These are phyloP conservation scores for Malacosoma neustria DNA, from an alignment of 2,888 invertebrate genomes.

Conservation along the genomic window DNA sequence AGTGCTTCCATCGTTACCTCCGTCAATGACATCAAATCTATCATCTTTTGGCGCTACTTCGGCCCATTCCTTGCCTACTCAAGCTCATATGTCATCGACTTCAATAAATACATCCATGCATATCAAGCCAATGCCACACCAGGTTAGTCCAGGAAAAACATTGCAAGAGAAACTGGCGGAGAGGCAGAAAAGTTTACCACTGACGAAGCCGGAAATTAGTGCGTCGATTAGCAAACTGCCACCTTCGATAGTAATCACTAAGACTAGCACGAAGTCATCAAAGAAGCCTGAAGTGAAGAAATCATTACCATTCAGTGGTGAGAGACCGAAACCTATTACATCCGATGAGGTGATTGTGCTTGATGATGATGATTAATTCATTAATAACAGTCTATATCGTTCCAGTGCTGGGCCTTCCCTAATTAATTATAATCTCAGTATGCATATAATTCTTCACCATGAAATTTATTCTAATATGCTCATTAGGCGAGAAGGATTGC, in stretches of 20 bases:
- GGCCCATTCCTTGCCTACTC: constrained; percentile 26
- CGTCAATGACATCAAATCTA: constrained; percentile 48
- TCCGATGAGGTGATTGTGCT: constrained; percentile 60
- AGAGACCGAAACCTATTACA: constrained; percentile 43
- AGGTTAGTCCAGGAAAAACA: constrained; percentile 76
- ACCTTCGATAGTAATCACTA: constrained; percentile 68
- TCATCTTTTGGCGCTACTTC: constrained; percentile 24
- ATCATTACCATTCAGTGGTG: constrained; percentile 34
- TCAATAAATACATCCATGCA: constrained; percentile 39
- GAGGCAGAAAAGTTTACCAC: constrained; percentile 68
- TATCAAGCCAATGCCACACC: constrained; percentile 49
- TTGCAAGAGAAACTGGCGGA: constrained; percentile 81
- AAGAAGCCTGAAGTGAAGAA: constrained; percentile 52
- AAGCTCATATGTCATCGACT: constrained; percentile 46
- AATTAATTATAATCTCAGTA: too few species aligned
- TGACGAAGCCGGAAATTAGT: constrained; percentile 38
- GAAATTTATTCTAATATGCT: too few species aligned
- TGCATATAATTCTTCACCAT: too few species aligned
- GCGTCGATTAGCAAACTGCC: constrained; percentile 64
- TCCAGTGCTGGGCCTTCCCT: too few species aligned
- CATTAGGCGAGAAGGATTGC: too few species aligned
- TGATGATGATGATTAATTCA: constrained; percentile 42
- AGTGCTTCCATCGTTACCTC: constrained; percentile 46
- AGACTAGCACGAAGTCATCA: constrained; percentile 33
- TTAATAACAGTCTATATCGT: too few species aligned